Base-by-base conservation (phyloP, 2,888 invertebrate species). In the Nemapogon koenigi region DNA sequence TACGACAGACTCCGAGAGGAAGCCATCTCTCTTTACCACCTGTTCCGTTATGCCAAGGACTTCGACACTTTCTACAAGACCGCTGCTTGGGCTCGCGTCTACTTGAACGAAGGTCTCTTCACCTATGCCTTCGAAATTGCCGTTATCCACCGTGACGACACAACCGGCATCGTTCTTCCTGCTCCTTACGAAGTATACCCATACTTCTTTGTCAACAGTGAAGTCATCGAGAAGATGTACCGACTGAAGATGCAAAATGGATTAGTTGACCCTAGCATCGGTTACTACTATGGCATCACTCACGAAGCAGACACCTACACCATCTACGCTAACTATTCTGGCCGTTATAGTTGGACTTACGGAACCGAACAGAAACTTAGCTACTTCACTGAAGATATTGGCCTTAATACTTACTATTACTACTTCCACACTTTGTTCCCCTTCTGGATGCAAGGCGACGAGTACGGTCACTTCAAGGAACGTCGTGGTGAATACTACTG, bases 351-450 rank as follows among this genome's bases (percentile, higher is more conserved):
- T 26, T 53, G 55, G 27, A 59, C 70, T 47, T 81, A 80, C 51
- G 75, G 70, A 46, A 81, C 83, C 47, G 87, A 88, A 49, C 76
- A 81, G 50, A 81, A 75, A 41, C 48, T 89, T 40, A 72, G 83
- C 25, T 89, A 89, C 64, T 86, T 87, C 64, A 85, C 84, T 19
- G 87, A 89, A 54, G 89, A 89, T 52, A 70, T 88, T 47, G 87
- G 85, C 41, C 65, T 86, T 51, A 88, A 87, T 62, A 54, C 81
- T 1, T 87, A 78, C 64, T 88, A 88, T 70, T 84, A 81, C 62
- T 84, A 81, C 61, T 81, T 84, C 68, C 83, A 87, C 51, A 55
- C 78, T 43, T 78, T 83, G 41, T 79, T 79, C 52, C 85, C 88
- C 26, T 85, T 83, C 78, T 86, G 85, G 83, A 65, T 86, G 57